Evolutionary conservation across 2,113 vertebrate species (phyloP).

Genomic region (Pygoscelis adeliae): DNA sequence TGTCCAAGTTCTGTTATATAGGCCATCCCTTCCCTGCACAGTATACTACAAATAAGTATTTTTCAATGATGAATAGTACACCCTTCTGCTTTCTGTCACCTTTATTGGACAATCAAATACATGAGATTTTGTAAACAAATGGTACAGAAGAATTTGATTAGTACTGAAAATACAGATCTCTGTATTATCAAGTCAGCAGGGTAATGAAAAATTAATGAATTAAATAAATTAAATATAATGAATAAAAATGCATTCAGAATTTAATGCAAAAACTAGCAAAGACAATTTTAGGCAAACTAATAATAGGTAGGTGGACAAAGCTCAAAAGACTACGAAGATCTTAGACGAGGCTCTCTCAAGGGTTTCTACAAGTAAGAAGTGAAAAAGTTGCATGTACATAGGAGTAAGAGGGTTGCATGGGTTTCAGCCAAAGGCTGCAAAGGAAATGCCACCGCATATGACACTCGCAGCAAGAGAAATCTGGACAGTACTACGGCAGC

Average conservation of each 20-base stretch:
- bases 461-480: neutral
- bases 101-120: neutral
- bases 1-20: neutral
- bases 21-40: neutral
- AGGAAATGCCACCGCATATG: neutral
- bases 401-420: neutral
- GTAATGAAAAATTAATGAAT: neutral
- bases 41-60: neutral
- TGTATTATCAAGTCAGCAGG: neutral
- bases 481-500: neutral
- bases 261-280: neutral
- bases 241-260: neutral
- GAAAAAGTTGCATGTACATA: neutral
- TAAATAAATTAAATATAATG: neutral
- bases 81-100: neutral
- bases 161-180: neutral
- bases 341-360: neutral
- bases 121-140: neutral
- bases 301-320: neutral
- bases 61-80: neutral
- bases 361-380: neutral
- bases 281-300: neutral
- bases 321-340: neutral
- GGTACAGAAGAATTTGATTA: neutral
- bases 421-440: neutral